Evolutionary conservation across 2,888 invertebrate genomes (phyloP), one percentile per base, ranked within the genome.

Genomic region (Hylaea fasciaria): DNA sequence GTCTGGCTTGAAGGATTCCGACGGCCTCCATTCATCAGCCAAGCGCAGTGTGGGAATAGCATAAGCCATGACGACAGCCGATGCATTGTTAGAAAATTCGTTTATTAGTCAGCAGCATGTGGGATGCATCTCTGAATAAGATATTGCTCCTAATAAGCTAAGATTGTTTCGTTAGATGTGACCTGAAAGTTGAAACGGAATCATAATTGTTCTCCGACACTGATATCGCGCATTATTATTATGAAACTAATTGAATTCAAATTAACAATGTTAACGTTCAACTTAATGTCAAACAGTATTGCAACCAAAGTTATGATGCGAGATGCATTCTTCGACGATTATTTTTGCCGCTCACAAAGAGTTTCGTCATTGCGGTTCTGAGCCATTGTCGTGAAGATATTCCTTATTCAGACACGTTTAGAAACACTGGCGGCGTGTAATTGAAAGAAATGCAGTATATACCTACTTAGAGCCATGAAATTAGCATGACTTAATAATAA

Each of bases 341-440:
- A 56, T 61, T 56, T 60, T 60, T 51, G 13, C 10, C 13, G 41
- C 22, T 61, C 56, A 56, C 51, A 43, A 55, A 56, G 46, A 12
- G 37, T 61, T 61, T 55, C 55, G 41, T 43, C 50, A 61, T 16
- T 50, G 51, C 56, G 52, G 43, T 41, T 29, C 50, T 12, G 35
- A 22, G 37, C 46, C 10, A 51, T 55, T 61, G 46, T 60, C 46
- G 45, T 50, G 51, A 41, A 17, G 51, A 39, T 56, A 50, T 51
- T 41, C 51, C 47, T 44, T 43, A 51, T 61, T 59, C 59, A 49
- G 40, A 4, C 53, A 32, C 35, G 40, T 44, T 54, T 44, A 45
- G 53, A 32, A 32, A 32, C 32, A 32, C 10, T 32, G 9, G 1
- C 32, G 9, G 44, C 40, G 49, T 59, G 45, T 44, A 58, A 53